Evolutionary conservation across 37 sponge, comb jelly and placozoan genomes (phyloP).

Genomic region (Cladorhizidae sp.): DNA sequence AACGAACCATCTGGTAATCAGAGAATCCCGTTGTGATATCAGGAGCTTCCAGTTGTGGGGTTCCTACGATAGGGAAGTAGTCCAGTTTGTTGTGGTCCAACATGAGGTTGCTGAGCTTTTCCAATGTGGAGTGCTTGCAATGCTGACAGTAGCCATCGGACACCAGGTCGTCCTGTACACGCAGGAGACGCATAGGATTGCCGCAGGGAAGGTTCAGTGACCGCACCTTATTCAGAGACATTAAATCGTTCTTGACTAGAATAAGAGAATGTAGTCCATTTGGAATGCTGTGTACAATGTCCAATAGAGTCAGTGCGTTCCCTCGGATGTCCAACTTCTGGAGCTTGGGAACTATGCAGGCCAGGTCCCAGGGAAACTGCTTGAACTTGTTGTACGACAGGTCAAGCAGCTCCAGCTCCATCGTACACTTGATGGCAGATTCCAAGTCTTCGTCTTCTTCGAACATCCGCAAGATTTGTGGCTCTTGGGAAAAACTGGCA

Average conservation of each 20-base stretch:
- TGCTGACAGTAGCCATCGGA: constrained; percentile 30
- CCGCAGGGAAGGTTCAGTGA: constrained; percentile 34
- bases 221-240: neutral
- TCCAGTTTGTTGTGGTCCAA: constrained; percentile 48
- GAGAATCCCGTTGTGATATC: neutral
- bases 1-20: neutral
- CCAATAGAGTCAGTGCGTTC: constrained; percentile 26
- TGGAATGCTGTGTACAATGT: constrained; percentile 64
- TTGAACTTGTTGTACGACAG: constrained; percentile 67
- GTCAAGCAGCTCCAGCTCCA: constrained; percentile 46
- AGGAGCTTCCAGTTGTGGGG: neutral
- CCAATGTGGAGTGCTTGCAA: constrained; percentile 39
- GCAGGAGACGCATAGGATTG: constrained; percentile 30
- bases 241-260: constrained; percentile 31
- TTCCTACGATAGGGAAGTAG: constrained; percentile 23
- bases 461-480: neutral
- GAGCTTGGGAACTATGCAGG: constrained; percentile 78
- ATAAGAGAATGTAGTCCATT: constrained; percentile 3
- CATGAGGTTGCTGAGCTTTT: constrained; percentile 37
- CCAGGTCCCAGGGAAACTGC: constrained; percentile 62
- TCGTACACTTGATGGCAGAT: neutral
- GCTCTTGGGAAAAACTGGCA: neutral
- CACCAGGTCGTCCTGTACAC: neutral
- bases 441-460: constrained; percentile 29
- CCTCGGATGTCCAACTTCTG: constrained; percentile 39